phyloP scores from a whole-genome alignment of 2,113 vertebrate species.

The Herpetotheres cachinnans region DNA sequence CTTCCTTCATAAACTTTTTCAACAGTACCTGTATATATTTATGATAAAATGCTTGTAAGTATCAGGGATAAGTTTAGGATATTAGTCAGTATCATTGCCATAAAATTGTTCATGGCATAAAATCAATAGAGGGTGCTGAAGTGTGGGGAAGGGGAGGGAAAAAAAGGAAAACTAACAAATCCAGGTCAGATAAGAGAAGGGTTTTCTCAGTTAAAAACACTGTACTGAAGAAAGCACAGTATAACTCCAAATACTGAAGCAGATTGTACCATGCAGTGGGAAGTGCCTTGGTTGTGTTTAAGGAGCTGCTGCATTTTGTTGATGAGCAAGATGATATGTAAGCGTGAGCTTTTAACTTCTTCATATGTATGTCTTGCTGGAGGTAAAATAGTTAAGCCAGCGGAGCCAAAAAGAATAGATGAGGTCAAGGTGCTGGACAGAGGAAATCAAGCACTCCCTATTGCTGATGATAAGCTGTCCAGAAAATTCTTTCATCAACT shows the following conservation, averaged over 20 bases:
- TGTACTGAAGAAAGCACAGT: background rate
- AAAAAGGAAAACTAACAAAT: background rate
- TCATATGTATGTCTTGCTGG: background rate
- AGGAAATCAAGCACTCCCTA: background rate
- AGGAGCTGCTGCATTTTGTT: background rate
- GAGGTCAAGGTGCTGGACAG: background rate
- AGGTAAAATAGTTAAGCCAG: background rate
- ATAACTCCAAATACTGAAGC: background rate
- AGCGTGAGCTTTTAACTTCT: background rate
- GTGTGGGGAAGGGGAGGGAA: background rate
- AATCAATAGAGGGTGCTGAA: background rate
- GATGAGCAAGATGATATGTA: background rate
- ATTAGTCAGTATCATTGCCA: background rate
- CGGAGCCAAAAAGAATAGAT: background rate
- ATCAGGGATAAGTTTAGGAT: background rate
- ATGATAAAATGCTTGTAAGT: background rate
- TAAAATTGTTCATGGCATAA: background rate
- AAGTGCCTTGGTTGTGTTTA: background rate
- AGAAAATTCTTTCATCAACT: conserved; percentile 1
- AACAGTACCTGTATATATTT: background rate
- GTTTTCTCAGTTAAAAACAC: background rate
- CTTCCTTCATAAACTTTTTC: background rate
- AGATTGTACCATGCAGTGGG: fast-evolving
- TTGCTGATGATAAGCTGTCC: background rate
- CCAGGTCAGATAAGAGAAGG: background rate